These are phyloP conservation scores for Ursus arctos DNA, from an alignment of 2,113 vertebrate species.

Conservation along the genomic window DNA sequence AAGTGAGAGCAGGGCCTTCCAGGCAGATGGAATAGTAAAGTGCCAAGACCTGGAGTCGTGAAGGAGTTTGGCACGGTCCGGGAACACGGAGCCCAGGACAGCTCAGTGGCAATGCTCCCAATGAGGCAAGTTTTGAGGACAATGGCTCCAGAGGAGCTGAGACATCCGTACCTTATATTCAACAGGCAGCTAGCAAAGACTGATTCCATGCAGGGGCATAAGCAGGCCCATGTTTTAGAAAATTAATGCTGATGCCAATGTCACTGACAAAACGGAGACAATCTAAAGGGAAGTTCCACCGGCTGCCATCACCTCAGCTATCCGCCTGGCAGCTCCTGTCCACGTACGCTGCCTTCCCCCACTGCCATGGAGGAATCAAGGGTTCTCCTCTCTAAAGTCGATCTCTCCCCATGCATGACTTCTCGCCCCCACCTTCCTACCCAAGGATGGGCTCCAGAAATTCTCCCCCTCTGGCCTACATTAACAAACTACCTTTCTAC, in stretches of 20 bases:
- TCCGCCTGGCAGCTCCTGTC: neutral
- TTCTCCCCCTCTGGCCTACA: neutral
- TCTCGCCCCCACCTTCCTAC: neutral
- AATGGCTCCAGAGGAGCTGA: neutral
- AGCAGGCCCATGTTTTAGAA: neutral
- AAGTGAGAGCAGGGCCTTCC: neutral
- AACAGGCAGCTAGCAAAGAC: neutral
- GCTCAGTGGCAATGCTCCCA: neutral
- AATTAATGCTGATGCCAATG: neutral
- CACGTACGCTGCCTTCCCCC: accelerated
- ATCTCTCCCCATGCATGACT: neutral
- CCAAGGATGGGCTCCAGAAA: neutral
- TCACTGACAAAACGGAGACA: neutral
- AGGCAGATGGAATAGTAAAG: neutral
- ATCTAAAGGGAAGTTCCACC: neutral
- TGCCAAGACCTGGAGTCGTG: neutral
- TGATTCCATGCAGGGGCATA: neutral
- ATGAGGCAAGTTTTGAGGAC: neutral
- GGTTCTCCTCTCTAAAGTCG: neutral
- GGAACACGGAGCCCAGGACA: neutral
- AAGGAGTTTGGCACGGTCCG: neutral
- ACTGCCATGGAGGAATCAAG: neutral
- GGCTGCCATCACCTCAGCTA: accelerated
- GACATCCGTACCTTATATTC: neutral
- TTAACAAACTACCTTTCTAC: neutral